Evolutionary conservation across 2,888 invertebrate genomes (phyloP).

Genomic region (Spicauda simplicius): DNA sequence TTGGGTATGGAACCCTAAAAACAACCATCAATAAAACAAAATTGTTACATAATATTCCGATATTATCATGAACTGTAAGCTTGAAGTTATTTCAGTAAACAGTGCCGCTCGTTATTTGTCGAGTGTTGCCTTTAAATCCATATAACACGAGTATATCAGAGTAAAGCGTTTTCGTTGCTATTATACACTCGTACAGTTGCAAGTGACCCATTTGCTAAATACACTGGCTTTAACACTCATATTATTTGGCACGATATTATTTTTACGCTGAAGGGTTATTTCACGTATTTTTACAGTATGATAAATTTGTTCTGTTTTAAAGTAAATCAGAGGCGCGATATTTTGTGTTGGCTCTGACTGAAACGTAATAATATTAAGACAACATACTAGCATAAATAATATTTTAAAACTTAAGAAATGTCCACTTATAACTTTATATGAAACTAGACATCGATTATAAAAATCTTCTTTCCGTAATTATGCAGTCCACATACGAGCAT

Average conservation of each 20-base stretch:
- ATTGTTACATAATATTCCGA: too few relatives aligned
- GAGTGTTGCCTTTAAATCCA: conserved; percentile 7
- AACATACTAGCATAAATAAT: background rate
- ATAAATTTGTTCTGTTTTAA: background rate
- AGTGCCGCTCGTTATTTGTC: background rate
- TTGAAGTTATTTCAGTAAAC: background rate
- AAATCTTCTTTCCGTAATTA: too few relatives aligned
- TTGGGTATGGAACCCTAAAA: too few relatives aligned
- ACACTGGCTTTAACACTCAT: conserved; percentile 9
- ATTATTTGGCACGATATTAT: conserved; percentile 1
- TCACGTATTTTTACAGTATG: background rate
- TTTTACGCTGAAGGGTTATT: background rate
- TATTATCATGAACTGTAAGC: too few relatives aligned
- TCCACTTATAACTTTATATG: too few relatives aligned
- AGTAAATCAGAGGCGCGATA: background rate
- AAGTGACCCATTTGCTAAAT: conserved; percentile 26
- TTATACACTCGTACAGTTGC: conserved; percentile 20
- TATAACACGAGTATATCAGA: conserved; percentile 16
- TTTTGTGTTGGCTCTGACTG: background rate
- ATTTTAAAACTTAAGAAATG: too few relatives aligned
- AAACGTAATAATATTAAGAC: background rate
- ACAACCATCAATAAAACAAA: too few relatives aligned
- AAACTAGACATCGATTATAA: too few relatives aligned
- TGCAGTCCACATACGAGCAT: too few relatives aligned
- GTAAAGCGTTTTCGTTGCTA: conserved; percentile 7